These are phyloP conservation scores for Bombus superbus DNA, from an alignment of 1,140 invertebrate genomes.

Conservation along the genomic window DNA sequence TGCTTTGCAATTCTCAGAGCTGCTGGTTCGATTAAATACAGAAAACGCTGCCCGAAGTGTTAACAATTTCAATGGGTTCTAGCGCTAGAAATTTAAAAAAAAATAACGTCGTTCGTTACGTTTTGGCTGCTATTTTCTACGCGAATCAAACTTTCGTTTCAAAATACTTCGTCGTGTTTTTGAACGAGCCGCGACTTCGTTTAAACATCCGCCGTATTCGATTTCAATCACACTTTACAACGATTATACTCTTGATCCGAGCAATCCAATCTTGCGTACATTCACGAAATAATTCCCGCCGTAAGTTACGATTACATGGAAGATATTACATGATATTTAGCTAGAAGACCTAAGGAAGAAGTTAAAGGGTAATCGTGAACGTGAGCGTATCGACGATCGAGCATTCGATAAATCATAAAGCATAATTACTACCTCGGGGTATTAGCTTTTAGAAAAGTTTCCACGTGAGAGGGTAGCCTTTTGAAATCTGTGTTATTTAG, in stretches of 20 bases:
- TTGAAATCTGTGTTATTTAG: too few relatives aligned
- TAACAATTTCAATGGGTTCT: neutral
- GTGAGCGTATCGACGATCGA: neutral
- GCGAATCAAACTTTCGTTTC: neutral
- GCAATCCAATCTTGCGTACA: neutral
- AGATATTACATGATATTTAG: constrained; percentile 12
- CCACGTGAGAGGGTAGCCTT: neutral
- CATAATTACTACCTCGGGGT: constrained; percentile 11
- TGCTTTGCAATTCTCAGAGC: neutral
- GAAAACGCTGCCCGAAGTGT: neutral
- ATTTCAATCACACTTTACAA: neutral
- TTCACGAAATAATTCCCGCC: neutral
- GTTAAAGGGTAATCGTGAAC: neutral
- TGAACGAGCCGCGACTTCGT: neutral
- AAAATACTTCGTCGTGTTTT: neutral
- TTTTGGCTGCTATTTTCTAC: neutral
- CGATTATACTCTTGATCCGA: neutral
- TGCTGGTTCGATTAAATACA: neutral
- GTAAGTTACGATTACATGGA: neutral
- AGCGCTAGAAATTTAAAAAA: neutral
- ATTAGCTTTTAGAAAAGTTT: neutral
- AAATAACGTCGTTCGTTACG: neutral
- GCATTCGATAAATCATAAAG: constrained; percentile 33
- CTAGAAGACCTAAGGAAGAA: neutral
- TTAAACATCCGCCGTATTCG: neutral